These are phyloP conservation scores for Panopea generosa DNA, from an alignment of 2,888 invertebrate genomes.

Conservation along the genomic window DNA sequence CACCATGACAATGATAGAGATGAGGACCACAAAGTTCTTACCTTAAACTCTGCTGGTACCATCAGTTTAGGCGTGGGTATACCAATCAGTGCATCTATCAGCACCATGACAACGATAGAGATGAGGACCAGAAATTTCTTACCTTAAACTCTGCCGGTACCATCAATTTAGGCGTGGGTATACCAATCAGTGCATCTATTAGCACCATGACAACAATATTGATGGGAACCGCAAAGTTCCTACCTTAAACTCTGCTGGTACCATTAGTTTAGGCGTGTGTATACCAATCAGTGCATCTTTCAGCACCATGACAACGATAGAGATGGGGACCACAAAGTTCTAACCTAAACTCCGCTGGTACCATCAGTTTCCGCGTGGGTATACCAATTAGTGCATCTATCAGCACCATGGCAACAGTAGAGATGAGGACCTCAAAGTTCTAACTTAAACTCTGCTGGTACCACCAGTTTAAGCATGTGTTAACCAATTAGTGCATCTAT, in stretches of 20 bases:
- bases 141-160: conserved; percentile 88
- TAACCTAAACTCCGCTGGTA: conserved; percentile 86
- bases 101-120: conserved; percentile 96
- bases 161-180: conserved; percentile 97
- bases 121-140: conserved; percentile 97
- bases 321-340: too few relatives aligned
- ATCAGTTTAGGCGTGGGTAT: conserved; percentile 97
- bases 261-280: too few relatives aligned
- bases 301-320: too few relatives aligned
- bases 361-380: conserved; percentile 97
- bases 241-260: too few relatives aligned
- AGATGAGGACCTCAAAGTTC: conserved; percentile 98
- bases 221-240: conserved; percentile 98
- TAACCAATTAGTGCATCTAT: conserved; percentile 94
- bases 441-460: conserved; percentile 88
- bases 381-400: conserved; percentile 94
- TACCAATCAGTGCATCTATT: conserved; percentile 92
- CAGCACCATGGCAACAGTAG: conserved; percentile 95
- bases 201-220: conserved; percentile 96
- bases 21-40: too few relatives aligned
- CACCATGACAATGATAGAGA: too few relatives aligned
- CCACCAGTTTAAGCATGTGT: conserved; percentile 97
- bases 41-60: conserved; percentile 87
- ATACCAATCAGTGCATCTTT: too few relatives aligned
- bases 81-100: conserved; percentile 92